Evolutionary conservation across 2,888 invertebrate species (phyloP), one percentile per base, ranked within the genome.

Genomic region (Enchytraeus crypticus): DNA sequence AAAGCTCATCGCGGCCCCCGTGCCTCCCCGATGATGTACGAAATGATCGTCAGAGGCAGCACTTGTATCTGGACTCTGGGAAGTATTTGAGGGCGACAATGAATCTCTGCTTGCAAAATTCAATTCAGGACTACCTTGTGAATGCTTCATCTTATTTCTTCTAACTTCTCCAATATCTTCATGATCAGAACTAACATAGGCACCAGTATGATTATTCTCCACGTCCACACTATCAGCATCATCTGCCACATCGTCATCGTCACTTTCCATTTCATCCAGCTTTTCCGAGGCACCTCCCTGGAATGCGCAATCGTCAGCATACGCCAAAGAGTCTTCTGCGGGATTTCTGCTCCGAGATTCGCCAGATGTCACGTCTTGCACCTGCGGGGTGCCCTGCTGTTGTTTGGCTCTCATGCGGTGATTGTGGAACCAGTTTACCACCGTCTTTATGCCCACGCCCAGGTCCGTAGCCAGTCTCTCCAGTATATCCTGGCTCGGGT

Each of bases 371-470:
- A 8, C 38, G 8, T 23, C 55, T 26, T 21, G 3, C 45, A 45
- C 23, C 49, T 47, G 14, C 34, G 30, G 26, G 34, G 53, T 27
- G 46, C 57, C 57, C 27, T 33, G 3, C 62, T 77, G 77, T 60
- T 78, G 77, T 61, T 96, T 96, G 76, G 93, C 85, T 66, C 98
- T 85, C 92, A 98, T 98, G 72, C 98, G 87, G 79, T 98, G 96
- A 79, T 98, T 98, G 84, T 98, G 97, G 84, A 98, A 98, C 98
- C 98, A 98, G 81, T 98, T 98, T 64, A 95, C 95, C 73, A 99
- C 96, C 59, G 97, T 97, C 70, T 97, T 85, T 56, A 93, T 88
- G 5, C 92, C 90, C 46, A 99, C 83, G 8, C 88, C 89, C 60
- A 98, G 82, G 79, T 95, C 93, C 33, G 86, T 43, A 47, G 96